Evolutionary conservation across 1,140 invertebrate genomes (phyloP).

Genomic region (Saccostrea echinata): DNA sequence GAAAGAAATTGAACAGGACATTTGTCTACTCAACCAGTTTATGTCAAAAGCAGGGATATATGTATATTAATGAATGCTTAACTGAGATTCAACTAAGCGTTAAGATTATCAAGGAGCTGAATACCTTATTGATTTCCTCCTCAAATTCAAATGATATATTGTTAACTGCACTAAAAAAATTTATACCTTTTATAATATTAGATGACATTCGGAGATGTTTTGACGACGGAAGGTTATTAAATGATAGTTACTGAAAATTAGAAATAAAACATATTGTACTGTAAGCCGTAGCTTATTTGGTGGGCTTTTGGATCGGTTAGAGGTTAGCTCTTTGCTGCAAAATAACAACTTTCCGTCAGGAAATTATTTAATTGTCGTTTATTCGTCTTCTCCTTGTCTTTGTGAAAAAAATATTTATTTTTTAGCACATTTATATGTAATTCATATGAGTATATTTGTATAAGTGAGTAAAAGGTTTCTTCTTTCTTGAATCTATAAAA

Average conservation of each 20-base stretch:
- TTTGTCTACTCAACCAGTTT: not conserved
- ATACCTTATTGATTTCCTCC: not conserved
- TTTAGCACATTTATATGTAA: not conserved
- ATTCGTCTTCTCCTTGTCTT: not conserved
- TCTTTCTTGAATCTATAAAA: not conserved
- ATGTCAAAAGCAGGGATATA: not conserved
- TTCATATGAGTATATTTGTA: not conserved
- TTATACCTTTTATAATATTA: not conserved
- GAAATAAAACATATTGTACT: not conserved
- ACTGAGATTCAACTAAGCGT: not conserved
- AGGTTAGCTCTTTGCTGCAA: not conserved
- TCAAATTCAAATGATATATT: not conserved
- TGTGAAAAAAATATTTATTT: not conserved
- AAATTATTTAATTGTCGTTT: no score
- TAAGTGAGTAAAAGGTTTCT: not conserved
- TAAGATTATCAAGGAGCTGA: not conserved
- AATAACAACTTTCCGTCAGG: not conserved
- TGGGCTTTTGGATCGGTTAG: not conserved
- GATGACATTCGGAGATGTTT: not conserved
- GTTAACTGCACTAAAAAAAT: not conserved
- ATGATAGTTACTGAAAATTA: not conserved
- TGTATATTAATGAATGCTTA: not conserved
- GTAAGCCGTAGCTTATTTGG: not conserved
- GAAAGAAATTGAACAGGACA: not conserved
- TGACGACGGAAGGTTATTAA: not conserved